Base-by-base conservation (phyloP, 2,888 invertebrate species). In the Cryptocephalus primarius region DNA sequence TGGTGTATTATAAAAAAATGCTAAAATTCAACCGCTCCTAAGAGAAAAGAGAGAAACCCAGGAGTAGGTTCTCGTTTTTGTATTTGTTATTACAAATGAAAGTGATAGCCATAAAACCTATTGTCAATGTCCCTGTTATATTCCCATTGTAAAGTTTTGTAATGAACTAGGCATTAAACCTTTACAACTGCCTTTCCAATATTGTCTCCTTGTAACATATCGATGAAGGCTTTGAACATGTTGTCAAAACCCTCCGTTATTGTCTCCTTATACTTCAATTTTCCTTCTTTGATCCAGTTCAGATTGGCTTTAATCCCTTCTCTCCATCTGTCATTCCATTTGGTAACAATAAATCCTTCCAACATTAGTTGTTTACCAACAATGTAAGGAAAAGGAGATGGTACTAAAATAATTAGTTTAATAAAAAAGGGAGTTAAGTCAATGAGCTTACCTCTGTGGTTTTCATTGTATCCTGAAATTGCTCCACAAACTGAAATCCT, bases 401-500 rank as follows among this genome's bases (percentile, higher is more conserved):
- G 8, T 9, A 11, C 39, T 1, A 11, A 9, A 39, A 36, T 36
- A 11, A 12, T 36, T 36, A 4, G n/a, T 36, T 36, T 6, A 11
- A 4, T 11, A 12, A 6, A 36, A 36, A 36, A 36, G 12, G 2
- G 6, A 4, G 2, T 36, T 11, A 36, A 36, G 22, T 22, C 6
- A 22, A 6, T 22, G 2, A 36, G 36, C 12, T 48, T 52, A 59
- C 56, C 56, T 56, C 50, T 54, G 6, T 39, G 31, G 12, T 33
- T 31, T 13, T 73, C 73, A 56, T 84, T 83, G 59, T 85, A 85
- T 0, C 75, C 70, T 9, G 83, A 80, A 57, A 85, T 82, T 2
- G 79, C 74, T 11, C 85, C 85, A 63, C 84, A 84, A 8, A 82
- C 76, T 10, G 82, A 75, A 12, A 85, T 72, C 49, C 84, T 72